Evolutionary conservation across 2,113 vertebrate species (phyloP).

Genomic region (Orcinus orca): DNA sequence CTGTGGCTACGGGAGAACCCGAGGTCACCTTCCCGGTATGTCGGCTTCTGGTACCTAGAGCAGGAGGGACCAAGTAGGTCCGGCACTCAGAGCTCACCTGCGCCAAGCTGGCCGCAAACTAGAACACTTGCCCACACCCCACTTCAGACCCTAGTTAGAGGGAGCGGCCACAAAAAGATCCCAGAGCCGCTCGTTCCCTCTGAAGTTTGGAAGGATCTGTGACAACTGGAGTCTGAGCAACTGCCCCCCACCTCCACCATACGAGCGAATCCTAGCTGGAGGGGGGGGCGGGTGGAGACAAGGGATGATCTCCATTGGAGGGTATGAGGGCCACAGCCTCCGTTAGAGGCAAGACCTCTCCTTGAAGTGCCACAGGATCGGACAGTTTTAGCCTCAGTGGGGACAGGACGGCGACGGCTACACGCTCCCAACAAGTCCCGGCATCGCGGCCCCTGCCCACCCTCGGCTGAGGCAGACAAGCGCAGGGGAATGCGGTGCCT

Average conservation of each 20-base stretch:
- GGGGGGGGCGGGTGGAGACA: too few species aligned
- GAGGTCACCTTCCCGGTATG: background rate
- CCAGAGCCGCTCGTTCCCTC: background rate
- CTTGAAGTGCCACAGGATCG: too few species aligned
- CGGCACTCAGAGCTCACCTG: background rate
- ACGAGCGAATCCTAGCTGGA: background rate
- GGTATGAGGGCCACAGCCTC: too few species aligned
- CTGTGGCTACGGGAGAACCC: background rate
- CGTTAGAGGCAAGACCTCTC: background rate
- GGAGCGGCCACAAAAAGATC: background rate
- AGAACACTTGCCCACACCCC: background rate
- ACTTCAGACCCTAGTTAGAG: background rate
- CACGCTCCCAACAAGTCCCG: background rate
- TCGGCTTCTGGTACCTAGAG: background rate
- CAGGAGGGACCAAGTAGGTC: rapidly evolving
- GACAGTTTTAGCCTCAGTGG: background rate
- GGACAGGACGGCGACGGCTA: rapidly evolving
- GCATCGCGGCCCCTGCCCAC: background rate
- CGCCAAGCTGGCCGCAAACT: rapidly evolving
- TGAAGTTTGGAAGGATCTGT: background rate
- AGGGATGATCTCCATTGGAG: background rate
- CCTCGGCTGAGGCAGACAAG: background rate
- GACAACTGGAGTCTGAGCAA: background rate
- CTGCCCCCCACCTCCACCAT: rapidly evolving
- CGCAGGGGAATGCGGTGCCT: rapidly evolving